phyloP scores from a whole-genome alignment of 2,888 invertebrate species.

The Luffia ferchaultella region DNA sequence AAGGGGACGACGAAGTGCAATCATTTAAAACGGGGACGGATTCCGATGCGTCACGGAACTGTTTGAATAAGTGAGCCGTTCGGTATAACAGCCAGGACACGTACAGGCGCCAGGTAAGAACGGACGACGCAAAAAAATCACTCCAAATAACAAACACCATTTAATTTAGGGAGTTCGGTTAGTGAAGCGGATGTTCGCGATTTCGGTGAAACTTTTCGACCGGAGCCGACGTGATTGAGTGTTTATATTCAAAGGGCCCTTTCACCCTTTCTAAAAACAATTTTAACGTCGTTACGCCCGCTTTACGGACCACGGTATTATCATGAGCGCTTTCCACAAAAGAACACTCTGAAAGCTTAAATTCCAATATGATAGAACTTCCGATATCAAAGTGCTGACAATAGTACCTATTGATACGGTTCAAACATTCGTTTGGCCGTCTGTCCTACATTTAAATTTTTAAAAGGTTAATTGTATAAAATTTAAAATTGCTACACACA shows the following conservation, averaged over 20 bases:
- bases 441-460: no score
- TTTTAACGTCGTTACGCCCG: background rate
- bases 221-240: background rate
- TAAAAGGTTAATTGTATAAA: no score
- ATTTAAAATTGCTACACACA: no score
- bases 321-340: background rate
- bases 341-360: background rate
- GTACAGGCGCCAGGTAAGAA: background rate
- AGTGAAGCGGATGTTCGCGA: background rate
- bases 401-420: no score
- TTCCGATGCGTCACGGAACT: constrained; percentile 42
- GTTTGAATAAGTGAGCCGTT: constrained; percentile 35
- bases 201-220: background rate
- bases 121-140: background rate
- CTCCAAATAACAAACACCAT: background rate
- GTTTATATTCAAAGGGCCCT: background rate
- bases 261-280: background rate
- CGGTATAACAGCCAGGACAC: background rate
- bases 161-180: background rate
- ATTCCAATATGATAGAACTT: no score
- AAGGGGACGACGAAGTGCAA: constrained; percentile 31
- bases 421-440: no score
- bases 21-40: constrained; percentile 47
- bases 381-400: no score
- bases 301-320: background rate